Conservation (phyloP, 2,797 vertebrate species). For the Ctenosaura bakeri region DNA sequence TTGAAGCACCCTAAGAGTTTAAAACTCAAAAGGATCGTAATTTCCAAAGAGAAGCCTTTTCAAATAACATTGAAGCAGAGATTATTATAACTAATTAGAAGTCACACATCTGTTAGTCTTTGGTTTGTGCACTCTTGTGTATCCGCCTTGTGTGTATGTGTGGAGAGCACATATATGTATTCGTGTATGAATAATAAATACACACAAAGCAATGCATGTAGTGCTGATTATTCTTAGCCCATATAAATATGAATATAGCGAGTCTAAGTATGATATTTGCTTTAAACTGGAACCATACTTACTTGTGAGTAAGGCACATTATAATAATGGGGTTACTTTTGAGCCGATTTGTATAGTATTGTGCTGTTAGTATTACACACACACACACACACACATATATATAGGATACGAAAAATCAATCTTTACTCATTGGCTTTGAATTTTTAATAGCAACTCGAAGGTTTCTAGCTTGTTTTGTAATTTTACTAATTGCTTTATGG, state of each 20-base stretch:
- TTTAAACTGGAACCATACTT: conserved; percentile 47
- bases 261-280: conserved; percentile 26
- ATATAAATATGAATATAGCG: conserved; percentile 69
- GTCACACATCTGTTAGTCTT: conserved; percentile 87
- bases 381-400: too few relatives aligned
- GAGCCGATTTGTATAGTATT: not conserved
- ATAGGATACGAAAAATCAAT: conserved; percentile 42
- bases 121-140: conserved; percentile 77
- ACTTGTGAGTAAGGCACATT: not conserved
- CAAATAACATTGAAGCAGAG: conserved; percentile 76
- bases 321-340: not conserved
- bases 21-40: conserved; percentile 80
- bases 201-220: not conserved
- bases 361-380: conserved; percentile 47
- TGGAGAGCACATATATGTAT: conserved; percentile 9
- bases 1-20: conserved; percentile 78
- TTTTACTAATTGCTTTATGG: conserved; percentile 66
- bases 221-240: not conserved
- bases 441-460: conserved; percentile 67
- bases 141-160: not conserved
- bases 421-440: conserved; percentile 64
- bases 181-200: not conserved
- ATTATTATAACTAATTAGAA: conserved; percentile 88
- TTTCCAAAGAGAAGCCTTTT: conserved; percentile 81
- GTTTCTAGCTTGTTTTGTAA: conserved; percentile 68